Percentiles rank a stretch among this genome's conserved stretches.
phyloP scores from a whole-genome alignment of 2,888 invertebrate species.

The Philereme vetulata region DNA sequence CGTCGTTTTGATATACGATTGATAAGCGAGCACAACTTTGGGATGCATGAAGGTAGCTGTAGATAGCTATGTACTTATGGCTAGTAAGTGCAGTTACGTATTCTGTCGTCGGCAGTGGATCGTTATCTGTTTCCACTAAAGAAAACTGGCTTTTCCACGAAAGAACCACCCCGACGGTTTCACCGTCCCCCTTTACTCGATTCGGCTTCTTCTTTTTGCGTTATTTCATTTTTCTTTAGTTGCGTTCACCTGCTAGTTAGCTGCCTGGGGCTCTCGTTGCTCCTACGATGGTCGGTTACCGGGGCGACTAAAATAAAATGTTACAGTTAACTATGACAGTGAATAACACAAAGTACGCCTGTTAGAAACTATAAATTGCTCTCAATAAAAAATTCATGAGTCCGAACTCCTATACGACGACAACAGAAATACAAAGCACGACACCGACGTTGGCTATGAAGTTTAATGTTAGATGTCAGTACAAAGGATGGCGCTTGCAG shows the following conservation, averaged over 20 bases:
- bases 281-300: conserved; percentile 34
- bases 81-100: conserved; percentile 79
- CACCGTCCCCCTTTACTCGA: conserved; percentile 60
- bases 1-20: conserved; percentile 69
- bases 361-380: conserved; percentile 6
- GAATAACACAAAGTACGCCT: background rate
- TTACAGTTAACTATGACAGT: background rate
- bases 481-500: conserved; percentile 67
- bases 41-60: conserved; percentile 56
- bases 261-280: conserved; percentile 69
- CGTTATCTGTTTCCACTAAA: conserved; percentile 84
- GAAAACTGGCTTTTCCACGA: conserved; percentile 81
- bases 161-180: conserved; percentile 75
- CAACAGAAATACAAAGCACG: conserved; percentile 48
- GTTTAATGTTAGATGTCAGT: conserved; percentile 74
- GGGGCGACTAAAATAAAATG: background rate
- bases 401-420: conserved; percentile 31
- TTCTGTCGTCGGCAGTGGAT: conserved; percentile 82
- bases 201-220: conserved; percentile 75
- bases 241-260: conserved; percentile 81
- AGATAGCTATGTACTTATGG: conserved; percentile 53
- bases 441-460: conserved; percentile 57
- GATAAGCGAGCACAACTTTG: conserved; percentile 58
- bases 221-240: conserved; percentile 82
- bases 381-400: conserved; percentile 33